Percentiles rank a stretch among this genome's conserved stretches.
These are phyloP conservation scores for Sphenopsis melanotis DNA, from an alignment of 2,797 vertebrate genomes.

Conservation along the genomic window DNA sequence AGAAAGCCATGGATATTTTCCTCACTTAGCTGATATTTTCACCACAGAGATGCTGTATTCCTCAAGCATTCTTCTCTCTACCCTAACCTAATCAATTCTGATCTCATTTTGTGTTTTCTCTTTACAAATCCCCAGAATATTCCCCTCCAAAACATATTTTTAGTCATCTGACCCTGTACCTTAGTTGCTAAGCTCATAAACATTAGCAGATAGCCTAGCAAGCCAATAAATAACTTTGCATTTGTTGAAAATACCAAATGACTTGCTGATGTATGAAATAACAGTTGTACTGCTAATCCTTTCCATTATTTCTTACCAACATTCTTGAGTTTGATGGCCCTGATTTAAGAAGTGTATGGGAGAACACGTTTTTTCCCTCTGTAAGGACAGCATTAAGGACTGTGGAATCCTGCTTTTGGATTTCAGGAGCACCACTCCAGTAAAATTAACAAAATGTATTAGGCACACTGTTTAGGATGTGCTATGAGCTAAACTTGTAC, in stretches of 20 bases:
- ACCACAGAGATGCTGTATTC: background rate
- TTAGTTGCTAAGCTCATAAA: background rate
- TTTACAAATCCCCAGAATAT: background rate
- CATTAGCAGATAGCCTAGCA: background rate
- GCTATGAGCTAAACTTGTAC: background rate
- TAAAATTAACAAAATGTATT: background rate
- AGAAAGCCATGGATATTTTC: background rate
- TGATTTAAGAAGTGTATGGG: background rate
- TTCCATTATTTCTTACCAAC: background rate
- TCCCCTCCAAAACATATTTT: background rate
- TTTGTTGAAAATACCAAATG: background rate
- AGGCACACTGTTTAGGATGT: background rate
- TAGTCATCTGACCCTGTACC: background rate
- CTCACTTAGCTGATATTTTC: background rate
- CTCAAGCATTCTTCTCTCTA: background rate
- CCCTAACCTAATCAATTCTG: background rate
- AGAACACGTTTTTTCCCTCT: accelerated
- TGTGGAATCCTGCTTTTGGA: background rate
- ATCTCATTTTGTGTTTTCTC: background rate
- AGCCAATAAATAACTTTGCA: background rate
- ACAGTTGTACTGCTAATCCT: background rate
- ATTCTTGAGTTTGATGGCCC: background rate
- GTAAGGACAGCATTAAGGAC: background rate
- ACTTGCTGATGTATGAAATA: background rate
- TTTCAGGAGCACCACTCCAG: background rate